Base-by-base conservation (phyloP, 2,113 vertebrate species). In the Shinisaurus crocodilurus region DNA sequence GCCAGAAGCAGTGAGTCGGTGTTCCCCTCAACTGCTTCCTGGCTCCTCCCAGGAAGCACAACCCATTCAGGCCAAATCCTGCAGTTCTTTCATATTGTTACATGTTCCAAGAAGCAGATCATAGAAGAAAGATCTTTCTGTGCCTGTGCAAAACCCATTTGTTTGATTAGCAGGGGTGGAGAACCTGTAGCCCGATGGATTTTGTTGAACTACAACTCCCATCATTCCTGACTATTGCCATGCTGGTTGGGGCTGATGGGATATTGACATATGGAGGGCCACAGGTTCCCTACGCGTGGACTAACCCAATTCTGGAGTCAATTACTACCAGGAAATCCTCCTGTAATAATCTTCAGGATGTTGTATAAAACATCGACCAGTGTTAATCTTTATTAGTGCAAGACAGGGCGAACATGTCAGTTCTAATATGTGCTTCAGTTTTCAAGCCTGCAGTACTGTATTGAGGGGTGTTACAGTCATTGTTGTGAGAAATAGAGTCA, bases 101-200 rank as follows among this genome's bases (percentile, higher is more conserved):
- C 20, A 18, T 20, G 2, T 43, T 89, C 43, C 57, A 65, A 84
- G 25, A 69, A 18, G 84, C 32, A 69, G 89, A 88, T 90, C 90
- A 69, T 5, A 48, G 34, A 88, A 13, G 89, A 25, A 91, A 92
- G 25, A 15, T 65, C 89, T 93, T 65, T 74, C 79, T 60, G 67
- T 79, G 85, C 54, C n/a, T 93, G 37, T 88, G 84, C 81, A 86
- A 60, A 5, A 69, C 87, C 84, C 67, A 92, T 88, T 77, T 34
- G 34, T 82, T 93, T 90, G 40, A 16, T 32, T 60, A 81, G 20
- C 60, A 12, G 60, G 3, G 60, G 12, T 20, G 60, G 20, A 63
- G 3, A 16, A 60, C 57, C 57, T 60, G 57, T 60, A 12, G 57
- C 57, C 12, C 57, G 7, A 60, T 60, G 57, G 57, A 60, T 60